Conservation (phyloP, 2,888 invertebrate species). For the Allacma fusca region DNA sequence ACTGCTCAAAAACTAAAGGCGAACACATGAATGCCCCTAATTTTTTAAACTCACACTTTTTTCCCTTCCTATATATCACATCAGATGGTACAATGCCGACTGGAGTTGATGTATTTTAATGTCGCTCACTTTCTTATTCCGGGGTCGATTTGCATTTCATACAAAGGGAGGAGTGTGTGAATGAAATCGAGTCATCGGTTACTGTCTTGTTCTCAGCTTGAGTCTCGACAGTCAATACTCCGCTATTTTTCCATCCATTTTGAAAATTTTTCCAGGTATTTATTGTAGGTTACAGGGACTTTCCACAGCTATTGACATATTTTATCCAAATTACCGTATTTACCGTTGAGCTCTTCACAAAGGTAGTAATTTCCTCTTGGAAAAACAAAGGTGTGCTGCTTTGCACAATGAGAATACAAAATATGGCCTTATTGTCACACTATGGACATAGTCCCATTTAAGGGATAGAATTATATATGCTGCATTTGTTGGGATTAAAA, state of each 20-base stretch:
- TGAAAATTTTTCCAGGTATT: background rate
- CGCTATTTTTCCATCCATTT: background rate
- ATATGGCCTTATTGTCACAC: too few species aligned
- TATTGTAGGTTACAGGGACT: conserved; percentile 3
- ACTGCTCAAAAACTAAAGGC: background rate
- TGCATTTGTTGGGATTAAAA: conserved; percentile 32
- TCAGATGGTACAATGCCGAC: background rate
- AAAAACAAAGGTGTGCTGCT: conserved; percentile 14
- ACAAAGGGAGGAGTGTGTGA: background rate
- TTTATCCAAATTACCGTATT: conserved; percentile 1
- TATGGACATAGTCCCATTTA: too few species aligned
- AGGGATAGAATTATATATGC: background rate
- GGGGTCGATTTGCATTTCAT: background rate
- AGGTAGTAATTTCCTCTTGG: background rate
- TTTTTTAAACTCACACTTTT: conserved; percentile 13
- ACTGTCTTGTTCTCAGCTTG: conserved; percentile 39
- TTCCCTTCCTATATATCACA: background rate
- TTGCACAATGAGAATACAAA: background rate
- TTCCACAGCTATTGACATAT: background rate
- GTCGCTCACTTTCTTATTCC: conserved; percentile 6
- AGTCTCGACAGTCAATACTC: background rate
- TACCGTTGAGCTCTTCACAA: background rate
- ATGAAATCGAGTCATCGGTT: conserved; percentile 28
- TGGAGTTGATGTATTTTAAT: conserved; percentile 13
- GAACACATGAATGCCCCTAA: background rate